A percentile compares a stretch with the other conserved stretches of the same genome.
Conservation (phyloP, 1,140 invertebrate genomes). For the Antheraea pernyi region DNA sequence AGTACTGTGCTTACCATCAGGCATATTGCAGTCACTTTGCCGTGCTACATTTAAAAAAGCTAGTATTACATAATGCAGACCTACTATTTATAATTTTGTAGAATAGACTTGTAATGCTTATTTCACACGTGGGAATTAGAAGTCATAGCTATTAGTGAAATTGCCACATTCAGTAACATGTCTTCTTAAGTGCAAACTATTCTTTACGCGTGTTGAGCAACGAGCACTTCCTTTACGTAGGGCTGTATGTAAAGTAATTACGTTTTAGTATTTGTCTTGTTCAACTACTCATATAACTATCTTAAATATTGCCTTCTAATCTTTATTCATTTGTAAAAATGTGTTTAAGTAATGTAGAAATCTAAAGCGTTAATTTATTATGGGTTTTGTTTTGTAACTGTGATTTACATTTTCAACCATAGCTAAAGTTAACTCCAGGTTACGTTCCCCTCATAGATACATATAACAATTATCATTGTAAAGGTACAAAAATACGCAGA, state of each 20-base stretch:
- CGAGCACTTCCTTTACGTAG: constrained; percentile 12
- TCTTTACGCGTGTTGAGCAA: constrained; percentile 11
- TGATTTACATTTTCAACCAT: neutral
- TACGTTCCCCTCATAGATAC: neutral
- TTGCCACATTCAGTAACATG: constrained; percentile 9
- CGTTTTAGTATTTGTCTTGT: neutral
- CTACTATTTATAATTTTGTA: no score
- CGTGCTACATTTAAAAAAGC: no score
- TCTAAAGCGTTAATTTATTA: neutral
- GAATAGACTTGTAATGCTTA: neutral
- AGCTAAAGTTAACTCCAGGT: neutral
- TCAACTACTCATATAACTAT: neutral
- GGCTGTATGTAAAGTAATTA: neutral
- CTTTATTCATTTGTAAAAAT: neutral
- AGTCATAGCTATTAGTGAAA: constrained; percentile 8
- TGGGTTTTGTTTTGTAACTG: neutral
- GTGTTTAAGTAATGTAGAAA: neutral
- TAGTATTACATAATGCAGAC: no score
- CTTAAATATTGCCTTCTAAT: neutral
- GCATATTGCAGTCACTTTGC: no score
- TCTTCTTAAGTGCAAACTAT: constrained; percentile 22
- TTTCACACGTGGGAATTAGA: neutral
- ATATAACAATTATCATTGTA: neutral
- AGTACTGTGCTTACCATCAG: no score
- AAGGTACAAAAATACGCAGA: no score